A percentile compares a stretch with the other conserved stretches of the same genome.
These are phyloP conservation scores for Phacellophora camtschatica DNA, from an alignment of 30 jellyfish, hydroid and myxozoan species.

Conservation along the genomic window DNA sequence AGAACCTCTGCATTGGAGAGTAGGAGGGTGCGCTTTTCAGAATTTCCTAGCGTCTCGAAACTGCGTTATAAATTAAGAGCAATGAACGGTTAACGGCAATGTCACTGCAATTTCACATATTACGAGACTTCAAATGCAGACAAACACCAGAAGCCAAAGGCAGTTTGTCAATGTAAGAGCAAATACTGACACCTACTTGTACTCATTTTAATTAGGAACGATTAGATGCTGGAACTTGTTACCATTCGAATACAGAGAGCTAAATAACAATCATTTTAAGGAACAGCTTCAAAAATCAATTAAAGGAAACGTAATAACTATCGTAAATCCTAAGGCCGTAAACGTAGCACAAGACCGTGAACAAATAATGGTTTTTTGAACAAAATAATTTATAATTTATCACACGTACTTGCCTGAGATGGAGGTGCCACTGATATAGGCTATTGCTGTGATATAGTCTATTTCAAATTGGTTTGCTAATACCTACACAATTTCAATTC, in stretches of 20 bases:
- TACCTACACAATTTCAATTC: background rate
- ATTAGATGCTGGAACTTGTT: background rate
- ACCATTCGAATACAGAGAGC: conserved; percentile 7
- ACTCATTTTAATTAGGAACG: background rate
- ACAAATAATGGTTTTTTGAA: background rate
- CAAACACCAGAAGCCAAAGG: background rate
- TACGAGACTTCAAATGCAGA: background rate
- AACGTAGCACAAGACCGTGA: conserved; percentile 16
- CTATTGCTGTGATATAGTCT: background rate
- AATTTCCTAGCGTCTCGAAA: too few relatives aligned
- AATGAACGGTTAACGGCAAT: too few relatives aligned
- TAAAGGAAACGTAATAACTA: conserved; percentile 10
- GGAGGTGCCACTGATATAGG: background rate
- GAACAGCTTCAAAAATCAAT: background rate
- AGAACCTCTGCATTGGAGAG: too few relatives aligned
- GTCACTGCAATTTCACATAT: too few relatives aligned
- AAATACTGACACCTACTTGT: background rate
- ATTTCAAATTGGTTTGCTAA: background rate
- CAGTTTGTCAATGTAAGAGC: background rate
- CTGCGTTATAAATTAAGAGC: too few relatives aligned
- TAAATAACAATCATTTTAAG: conserved; percentile 15
- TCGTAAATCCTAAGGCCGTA: conserved; percentile 1
- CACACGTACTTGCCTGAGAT: background rate
- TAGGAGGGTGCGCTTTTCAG: too few relatives aligned
- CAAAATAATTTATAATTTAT: background rate